Base-by-base conservation (phyloP, 1,140 invertebrate genomes). In the Brachionus rubens region DNA sequence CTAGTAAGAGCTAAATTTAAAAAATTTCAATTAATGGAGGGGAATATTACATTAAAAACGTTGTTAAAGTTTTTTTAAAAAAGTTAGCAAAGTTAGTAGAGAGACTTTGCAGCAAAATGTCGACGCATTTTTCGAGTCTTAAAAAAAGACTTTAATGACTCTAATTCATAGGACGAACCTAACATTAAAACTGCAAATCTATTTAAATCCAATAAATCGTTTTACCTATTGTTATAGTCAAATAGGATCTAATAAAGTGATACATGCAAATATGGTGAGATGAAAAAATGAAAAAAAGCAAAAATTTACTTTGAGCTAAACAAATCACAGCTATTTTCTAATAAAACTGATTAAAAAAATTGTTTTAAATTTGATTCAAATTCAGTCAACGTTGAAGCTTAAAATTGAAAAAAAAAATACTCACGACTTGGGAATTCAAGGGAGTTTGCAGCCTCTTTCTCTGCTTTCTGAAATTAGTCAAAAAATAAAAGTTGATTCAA, bases 361-460 rank as follows among this genome's bases (percentile, higher is more conserved):
- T 47, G 21, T 46, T 70, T 70, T 46, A 47, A 33, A n/a, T 48
- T 70, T 46, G 47, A 36, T 36, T 36, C 9, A 5, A 9, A 36
- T 5, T 9, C 3, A 36, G 33, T 9, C n/a, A 16, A 30, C 14
- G 19, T 9, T 5, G 36, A 59, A 36, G 10, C 9, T 3, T 36
- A 3, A 56, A 21, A 19, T 24, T n/a, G 43, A 65, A 26, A 26
- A 4, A 6, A 16, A 26, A 43, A 65, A 46, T 14, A 65, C 59
- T n/a, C 50, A 72, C 68, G 68, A 50, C 43, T 72, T 33, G 68
- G 68, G 33, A 72, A 72, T 72, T 72, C 68, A 0, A 72, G 28
- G 3, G 46, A 50, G 41, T 72, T 72, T 24, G 46, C 19, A 28
- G 68, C 28, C 10, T 72, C 68, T 48, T 54, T 48, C 50, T 72